Evolutionary conservation across 2,888 invertebrate species (phyloP).

Genomic region (Molorchus minor): DNA sequence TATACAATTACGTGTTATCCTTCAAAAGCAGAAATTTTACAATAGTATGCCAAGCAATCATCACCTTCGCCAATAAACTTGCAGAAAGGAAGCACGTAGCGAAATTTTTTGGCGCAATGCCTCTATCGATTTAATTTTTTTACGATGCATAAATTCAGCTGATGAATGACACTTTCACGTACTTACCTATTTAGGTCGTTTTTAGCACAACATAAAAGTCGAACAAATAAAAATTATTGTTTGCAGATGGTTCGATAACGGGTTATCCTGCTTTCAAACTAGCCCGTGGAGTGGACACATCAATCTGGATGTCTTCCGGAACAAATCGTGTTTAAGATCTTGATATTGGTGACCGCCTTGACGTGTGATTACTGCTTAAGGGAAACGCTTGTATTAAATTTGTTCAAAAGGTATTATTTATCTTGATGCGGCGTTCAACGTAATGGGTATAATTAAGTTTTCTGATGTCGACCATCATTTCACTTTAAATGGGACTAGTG

Average conservation of each 20-base stretch:
- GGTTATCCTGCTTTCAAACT: not conserved
- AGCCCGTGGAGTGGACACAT: not conserved
- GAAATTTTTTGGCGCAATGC: no score
- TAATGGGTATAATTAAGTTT: not conserved
- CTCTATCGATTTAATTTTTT: no score
- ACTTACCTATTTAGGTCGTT: not conserved
- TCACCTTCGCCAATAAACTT: no score
- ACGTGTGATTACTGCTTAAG: not conserved
- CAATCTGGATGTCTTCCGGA: not conserved
- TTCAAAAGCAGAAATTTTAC: no score
- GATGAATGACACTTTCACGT: not conserved
- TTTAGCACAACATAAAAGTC: not conserved
- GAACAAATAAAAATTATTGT: not conserved
- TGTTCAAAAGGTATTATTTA: not conserved
- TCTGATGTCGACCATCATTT: no score
- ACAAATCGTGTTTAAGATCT: not conserved
- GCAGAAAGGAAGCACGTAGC: no score
- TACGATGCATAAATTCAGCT: no score
- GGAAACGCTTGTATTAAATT: not conserved
- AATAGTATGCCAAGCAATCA: no score
- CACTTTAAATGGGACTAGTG: no score
- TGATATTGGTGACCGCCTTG: not conserved
- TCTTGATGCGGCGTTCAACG: not conserved
- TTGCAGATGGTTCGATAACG: not conserved
- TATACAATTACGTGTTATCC: no score